These are phyloP conservation scores for Nomada ferruginata DNA, from an alignment of 2,888 invertebrate genomes.

Conservation along the genomic window DNA sequence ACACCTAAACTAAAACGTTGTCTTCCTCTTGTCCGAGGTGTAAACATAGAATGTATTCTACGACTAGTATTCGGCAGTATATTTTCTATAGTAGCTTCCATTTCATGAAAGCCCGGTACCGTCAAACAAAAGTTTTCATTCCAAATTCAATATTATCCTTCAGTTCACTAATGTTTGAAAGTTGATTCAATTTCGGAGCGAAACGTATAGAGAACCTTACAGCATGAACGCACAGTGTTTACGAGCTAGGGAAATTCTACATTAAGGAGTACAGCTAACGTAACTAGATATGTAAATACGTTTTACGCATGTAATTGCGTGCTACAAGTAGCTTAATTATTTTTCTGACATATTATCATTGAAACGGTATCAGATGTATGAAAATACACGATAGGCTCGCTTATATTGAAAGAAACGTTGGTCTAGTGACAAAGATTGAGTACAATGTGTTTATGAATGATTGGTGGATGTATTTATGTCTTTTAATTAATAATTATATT, in stretches of 20 bases:
- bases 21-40: constrained; percentile 26
- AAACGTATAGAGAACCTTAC: constrained; percentile 11
- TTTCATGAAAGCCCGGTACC: constrained; percentile 2
- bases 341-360: background rate
- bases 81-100: constrained; percentile 30
- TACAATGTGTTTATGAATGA: background rate
- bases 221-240: background rate
- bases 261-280: background rate
- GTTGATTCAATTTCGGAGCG: background rate
- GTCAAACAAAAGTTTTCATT: background rate
- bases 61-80: constrained; percentile 5
- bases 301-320: too few species aligned
- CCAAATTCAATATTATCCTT: background rate
- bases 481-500: background rate
- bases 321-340: background rate
- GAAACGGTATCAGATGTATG: too few species aligned
- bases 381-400: too few species aligned
- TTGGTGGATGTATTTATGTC: background rate
- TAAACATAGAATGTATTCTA: constrained; percentile 24
- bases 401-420: background rate
- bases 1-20: constrained; percentile 44
- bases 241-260: constrained; percentile 22
- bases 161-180: constrained; percentile 19
- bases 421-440: background rate
- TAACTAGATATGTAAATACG: background rate